A percentile compares a stretch with the other conserved stretches of the same genome.
Evolutionary conservation across 1,140 invertebrate species (phyloP).

Genomic region (Sesamia nonagrioides): DNA sequence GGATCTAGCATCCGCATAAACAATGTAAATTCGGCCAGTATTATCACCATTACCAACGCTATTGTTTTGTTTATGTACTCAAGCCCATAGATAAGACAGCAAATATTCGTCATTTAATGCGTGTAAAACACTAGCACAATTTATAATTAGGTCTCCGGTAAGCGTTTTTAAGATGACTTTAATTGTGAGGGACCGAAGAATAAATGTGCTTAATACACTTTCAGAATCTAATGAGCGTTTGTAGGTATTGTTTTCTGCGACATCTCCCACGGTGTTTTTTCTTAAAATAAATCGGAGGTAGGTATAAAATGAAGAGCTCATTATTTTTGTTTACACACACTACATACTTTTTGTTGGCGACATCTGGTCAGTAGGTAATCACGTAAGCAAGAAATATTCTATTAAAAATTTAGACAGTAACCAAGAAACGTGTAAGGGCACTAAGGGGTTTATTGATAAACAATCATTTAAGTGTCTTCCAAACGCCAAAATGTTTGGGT

Average conservation of each 20-base stretch:
- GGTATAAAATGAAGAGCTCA: neutral
- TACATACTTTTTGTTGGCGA: neutral
- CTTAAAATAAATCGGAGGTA: constrained; percentile 6
- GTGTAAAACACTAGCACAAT: constrained; percentile 8
- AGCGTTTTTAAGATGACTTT: constrained; percentile 21
- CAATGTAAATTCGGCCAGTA: neutral
- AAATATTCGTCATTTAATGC: neutral
- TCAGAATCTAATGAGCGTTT: neutral
- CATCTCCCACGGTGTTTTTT: constrained; percentile 2
- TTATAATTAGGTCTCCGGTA: constrained; percentile 48
- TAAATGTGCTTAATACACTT: neutral
- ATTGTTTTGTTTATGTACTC: constrained; percentile 28
- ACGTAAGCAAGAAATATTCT: neutral
- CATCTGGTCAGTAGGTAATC: neutral
- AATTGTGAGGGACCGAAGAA: neutral
- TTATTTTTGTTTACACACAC: neutral
- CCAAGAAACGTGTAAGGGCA: neutral
- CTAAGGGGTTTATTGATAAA: neutral
- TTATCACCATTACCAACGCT: neutral
- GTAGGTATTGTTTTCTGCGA: neutral
- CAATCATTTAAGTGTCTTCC: too few species aligned
- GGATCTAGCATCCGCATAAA: neutral
- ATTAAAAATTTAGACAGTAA: neutral
- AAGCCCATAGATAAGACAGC: constrained; percentile 17
- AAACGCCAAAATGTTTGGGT: too few species aligned